These are phyloP conservation scores for Alosa sapidissima DNA, from an alignment of 2,797 vertebrate genomes.

Conservation along the genomic window DNA sequence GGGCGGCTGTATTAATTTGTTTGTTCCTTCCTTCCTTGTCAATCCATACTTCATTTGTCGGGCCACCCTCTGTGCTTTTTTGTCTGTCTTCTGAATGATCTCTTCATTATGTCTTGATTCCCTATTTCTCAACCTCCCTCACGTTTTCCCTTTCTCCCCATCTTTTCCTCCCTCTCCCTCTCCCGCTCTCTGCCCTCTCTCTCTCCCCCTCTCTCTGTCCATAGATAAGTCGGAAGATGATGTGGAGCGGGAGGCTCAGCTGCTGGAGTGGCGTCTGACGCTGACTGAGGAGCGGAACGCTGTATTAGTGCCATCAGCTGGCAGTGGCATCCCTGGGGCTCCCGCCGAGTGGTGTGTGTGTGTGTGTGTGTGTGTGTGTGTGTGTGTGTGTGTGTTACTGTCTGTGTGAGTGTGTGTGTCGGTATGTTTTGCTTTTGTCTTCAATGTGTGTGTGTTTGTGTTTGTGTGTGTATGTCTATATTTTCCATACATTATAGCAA, in stretches of 20 bases:
- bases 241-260: conserved; percentile 88
- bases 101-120: background rate
- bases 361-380: background rate
- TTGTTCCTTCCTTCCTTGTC: background rate
- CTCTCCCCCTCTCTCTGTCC: conserved; percentile 18
- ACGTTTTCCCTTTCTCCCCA: background rate
- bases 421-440: too few species aligned
- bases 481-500: background rate
- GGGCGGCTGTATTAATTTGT: background rate
- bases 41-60: background rate
- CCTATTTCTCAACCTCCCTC: background rate
- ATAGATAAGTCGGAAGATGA: conserved; percentile 96
- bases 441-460: background rate
- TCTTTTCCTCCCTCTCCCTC: background rate
- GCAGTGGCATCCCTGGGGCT: conserved; percentile 95
- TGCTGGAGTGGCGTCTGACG: conserved; percentile 92
- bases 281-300: conserved; percentile 95
- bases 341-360: conserved; percentile 84
- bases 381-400: background rate
- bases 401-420: background rate
- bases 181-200: background rate
- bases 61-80: background rate
- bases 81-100: background rate
- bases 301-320: conserved; percentile 95
- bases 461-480: background rate